phyloP scores from a whole-genome alignment of 2,797 vertebrate species.

The Myotis pilosus region DNA sequence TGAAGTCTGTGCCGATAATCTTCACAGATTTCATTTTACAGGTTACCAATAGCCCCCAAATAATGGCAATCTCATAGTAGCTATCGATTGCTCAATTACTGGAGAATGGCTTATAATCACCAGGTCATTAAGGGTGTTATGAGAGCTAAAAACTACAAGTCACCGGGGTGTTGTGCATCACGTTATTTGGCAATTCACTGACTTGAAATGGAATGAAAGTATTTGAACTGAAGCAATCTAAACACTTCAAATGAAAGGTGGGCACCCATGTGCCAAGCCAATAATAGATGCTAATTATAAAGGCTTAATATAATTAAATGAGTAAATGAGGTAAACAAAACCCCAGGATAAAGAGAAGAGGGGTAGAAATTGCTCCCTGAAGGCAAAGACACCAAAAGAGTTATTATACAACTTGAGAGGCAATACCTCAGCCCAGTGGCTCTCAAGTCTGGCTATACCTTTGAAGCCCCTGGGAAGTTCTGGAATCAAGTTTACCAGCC shows the following conservation, averaged over 20 bases:
- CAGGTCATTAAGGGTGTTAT: constrained; percentile 41
- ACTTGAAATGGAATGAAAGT: neutral
- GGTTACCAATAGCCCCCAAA: constrained; percentile 45
- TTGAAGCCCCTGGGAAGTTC: neutral
- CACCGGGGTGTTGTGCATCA: neutral
- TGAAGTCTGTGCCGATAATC: constrained; percentile 21
- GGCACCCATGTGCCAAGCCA: neutral
- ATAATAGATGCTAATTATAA: neutral
- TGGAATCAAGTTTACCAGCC: neutral
- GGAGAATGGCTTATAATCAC: constrained; percentile 74
- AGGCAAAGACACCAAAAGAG: neutral
- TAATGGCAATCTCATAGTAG: constrained; percentile 71
- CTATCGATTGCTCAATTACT: constrained; percentile 80
- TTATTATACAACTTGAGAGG: neutral
- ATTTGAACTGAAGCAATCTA: neutral
- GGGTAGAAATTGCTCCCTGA: neutral
- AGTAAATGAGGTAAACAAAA: neutral
- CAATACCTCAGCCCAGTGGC: neutral
- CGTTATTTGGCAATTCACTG: neutral
- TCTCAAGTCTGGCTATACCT: neutral
- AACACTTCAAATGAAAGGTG: neutral
- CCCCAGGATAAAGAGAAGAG: neutral
- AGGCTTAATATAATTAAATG: neutral
- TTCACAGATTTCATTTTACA: constrained; percentile 60
- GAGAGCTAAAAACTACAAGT: constrained; percentile 35